Percentiles rank a stretch among this genome's conserved stretches.
These are phyloP conservation scores for Latrodectus elegans DNA, from an alignment of 2,888 invertebrate species.

Conservation along the genomic window DNA sequence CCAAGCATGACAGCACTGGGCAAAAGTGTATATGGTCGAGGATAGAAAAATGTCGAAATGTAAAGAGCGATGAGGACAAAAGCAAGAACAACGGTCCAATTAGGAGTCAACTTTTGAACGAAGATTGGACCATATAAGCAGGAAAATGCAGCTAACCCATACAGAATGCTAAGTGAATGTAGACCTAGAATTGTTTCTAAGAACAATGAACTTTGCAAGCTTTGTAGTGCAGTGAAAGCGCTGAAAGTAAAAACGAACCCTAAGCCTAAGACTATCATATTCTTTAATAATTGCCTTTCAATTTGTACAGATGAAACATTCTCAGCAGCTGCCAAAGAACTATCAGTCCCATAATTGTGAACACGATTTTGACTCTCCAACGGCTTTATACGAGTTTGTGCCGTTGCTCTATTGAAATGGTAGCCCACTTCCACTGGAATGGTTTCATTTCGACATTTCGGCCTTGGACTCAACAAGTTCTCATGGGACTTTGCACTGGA, in stretches of 20 bases:
- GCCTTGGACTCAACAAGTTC: constrained; percentile 58
- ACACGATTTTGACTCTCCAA: constrained; percentile 30
- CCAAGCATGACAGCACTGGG: constrained; percentile 68
- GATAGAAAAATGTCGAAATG: constrained; percentile 70
- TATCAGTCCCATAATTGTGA: constrained; percentile 52
- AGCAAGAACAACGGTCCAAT: constrained; percentile 69
- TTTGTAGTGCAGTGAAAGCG: constrained; percentile 66
- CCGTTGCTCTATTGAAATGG: constrained; percentile 56
- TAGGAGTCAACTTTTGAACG: constrained; percentile 68
- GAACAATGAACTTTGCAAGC: constrained; percentile 68
- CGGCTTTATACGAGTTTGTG: constrained; percentile 62
- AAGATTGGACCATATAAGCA: constrained; percentile 69
- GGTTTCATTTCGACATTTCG: constrained; percentile 48
- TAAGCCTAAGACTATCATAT: constrained; percentile 68
- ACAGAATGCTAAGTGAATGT: constrained; percentile 59
- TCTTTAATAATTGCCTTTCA: constrained; percentile 68
- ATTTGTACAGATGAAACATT: constrained; percentile 61
- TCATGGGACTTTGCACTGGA: constrained; percentile 63
- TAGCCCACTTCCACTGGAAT: constrained; percentile 60
- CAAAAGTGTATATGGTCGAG: constrained; percentile 65
- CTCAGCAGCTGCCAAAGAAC: constrained; percentile 24
- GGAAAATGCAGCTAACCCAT: constrained; percentile 65
- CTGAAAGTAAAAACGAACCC: constrained; percentile 69
- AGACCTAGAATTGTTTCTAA: constrained; percentile 65
- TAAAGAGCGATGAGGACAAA: constrained; percentile 69